Evolutionary conservation across 1,140 invertebrate species (phyloP), one percentile per base, ranked within the genome.

Genomic region (Heterodera schachtii): DNA sequence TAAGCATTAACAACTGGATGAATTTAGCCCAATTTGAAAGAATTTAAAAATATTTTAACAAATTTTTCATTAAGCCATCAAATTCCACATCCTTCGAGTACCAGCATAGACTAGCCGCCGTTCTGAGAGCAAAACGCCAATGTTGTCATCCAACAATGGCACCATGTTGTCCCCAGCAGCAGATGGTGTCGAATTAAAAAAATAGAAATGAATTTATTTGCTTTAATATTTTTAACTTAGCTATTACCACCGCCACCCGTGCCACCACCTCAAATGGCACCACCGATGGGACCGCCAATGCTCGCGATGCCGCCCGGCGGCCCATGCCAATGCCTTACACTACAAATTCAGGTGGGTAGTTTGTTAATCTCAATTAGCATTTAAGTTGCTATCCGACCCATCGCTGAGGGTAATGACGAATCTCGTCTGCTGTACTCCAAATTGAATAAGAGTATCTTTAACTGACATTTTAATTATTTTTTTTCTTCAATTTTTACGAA

Each of bases 111-210:
- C 11, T 52, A 11, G 49, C 6, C 49, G 11, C 49, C 6, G 49
- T 52, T 11, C 7, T 71, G 21, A n/a, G 69, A 46, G 69, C 69
- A 13, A 71, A 71, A 41, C 69, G 69, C 16, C 69, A 71, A 71
- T 71, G 69, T 46, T 71, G 69, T 46, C 44, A 43, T 6, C 69
- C 69, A 11, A 43, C 69, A 71, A 71, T 71, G 69, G 6, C 44
- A n/a, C 6, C 31, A 16, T 71, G 69, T 46, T 71, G 69, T 19
- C 9, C 67, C 31, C 31, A 31, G 11, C 31, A 31, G 11, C 67
- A 31, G 19, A 46, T 71, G 69, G 69, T 71, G 67, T 6, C 9
- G 9, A 41, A 41, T 41, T 11, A n/a, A n/a, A n/a, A n/a, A n/a
- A n/a, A n/a, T 46, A 31, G 11, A 71, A 71, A 31, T 43, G 41